These are phyloP conservation scores for Pampus argenteus DNA, from an alignment of 2,797 vertebrate species.

Conservation along the genomic window DNA sequence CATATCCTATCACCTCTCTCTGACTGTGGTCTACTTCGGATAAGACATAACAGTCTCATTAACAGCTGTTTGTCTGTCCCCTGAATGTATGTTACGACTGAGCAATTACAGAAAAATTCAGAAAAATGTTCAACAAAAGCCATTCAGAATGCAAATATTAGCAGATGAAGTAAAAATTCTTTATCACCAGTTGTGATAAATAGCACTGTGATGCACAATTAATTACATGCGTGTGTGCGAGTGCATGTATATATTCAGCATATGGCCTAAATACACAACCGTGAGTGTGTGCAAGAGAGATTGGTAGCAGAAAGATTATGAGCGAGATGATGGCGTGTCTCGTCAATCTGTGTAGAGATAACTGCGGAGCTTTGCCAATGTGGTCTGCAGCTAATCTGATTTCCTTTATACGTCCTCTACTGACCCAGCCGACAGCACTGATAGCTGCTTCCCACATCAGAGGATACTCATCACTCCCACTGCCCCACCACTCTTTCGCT, in stretches of 20 bases:
- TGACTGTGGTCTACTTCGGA: slow-evolving; percentile 18
- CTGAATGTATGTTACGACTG: background rate
- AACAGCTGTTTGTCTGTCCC: background rate
- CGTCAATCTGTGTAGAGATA: slow-evolving; percentile 48
- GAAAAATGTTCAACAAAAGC: slow-evolving; percentile 1
- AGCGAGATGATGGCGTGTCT: slow-evolving; percentile 41
- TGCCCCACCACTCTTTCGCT: slow-evolving; percentile 8
- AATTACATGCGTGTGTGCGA: background rate
- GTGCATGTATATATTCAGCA: background rate
- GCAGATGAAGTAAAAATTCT: background rate
- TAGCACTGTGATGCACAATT: background rate
- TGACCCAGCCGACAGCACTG: slow-evolving; percentile 43
- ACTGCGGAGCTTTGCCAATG: slow-evolving; percentile 51
- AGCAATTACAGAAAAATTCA: background rate
- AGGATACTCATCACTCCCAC: slow-evolving; percentile 43
- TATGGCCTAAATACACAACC: slow-evolving; percentile 18
- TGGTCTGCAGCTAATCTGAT: slow-evolving; percentile 71
- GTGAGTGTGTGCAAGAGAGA: slow-evolving; percentile 17
- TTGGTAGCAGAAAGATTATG: slow-evolving; percentile 47
- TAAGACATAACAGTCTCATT: background rate
- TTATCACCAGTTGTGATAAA: background rate
- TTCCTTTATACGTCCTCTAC: slow-evolving; percentile 55
- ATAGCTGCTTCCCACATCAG: slow-evolving; percentile 55
- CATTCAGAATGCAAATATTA: slow-evolving; percentile 1
- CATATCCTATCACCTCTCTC: slow-evolving; percentile 26